Evolutionary conservation across 2,797 vertebrate genomes (phyloP).

Genomic region (Antrozous pallidus): DNA sequence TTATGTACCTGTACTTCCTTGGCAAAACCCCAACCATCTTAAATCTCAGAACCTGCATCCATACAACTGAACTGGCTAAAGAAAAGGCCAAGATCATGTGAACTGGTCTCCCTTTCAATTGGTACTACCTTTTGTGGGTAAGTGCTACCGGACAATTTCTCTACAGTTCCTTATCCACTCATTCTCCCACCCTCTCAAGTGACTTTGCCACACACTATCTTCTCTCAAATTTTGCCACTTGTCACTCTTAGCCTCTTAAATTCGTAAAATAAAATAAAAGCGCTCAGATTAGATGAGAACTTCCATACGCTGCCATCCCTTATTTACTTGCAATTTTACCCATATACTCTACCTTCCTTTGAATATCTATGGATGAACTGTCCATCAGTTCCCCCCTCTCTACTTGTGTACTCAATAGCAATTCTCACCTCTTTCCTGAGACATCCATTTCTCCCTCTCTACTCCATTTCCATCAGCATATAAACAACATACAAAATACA

Average conservation of each 20-base stretch:
- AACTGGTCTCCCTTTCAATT: too few species aligned
- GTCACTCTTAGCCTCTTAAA: not conserved
- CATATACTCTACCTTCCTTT: not conserved
- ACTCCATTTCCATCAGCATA: not conserved
- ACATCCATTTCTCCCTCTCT: not conserved
- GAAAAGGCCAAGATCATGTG: not conserved
- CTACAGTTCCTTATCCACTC: too few species aligned
- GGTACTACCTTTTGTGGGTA: too few species aligned
- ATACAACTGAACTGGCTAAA: not conserved
- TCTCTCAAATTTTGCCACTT: not conserved
- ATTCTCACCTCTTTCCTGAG: not conserved
- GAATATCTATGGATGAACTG: not conserved
- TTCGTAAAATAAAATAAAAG: not conserved
- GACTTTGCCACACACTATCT: not conserved
- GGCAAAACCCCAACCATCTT: not conserved
- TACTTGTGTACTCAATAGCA: not conserved
- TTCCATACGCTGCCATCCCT: not conserved
- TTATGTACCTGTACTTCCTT: not conserved
- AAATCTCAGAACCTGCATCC: not conserved
- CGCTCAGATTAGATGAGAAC: not conserved
- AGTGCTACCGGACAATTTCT: too few species aligned
- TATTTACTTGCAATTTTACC: not conserved
- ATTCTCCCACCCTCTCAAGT: not conserved
- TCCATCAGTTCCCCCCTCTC: not conserved
- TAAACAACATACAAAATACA: not conserved